A percentile compares a stretch with the other conserved stretches of the same genome.
These are phyloP conservation scores for Dunckerocampus dactyliophorus DNA, from an alignment of 2,113 vertebrate species.

Conservation along the genomic window DNA sequence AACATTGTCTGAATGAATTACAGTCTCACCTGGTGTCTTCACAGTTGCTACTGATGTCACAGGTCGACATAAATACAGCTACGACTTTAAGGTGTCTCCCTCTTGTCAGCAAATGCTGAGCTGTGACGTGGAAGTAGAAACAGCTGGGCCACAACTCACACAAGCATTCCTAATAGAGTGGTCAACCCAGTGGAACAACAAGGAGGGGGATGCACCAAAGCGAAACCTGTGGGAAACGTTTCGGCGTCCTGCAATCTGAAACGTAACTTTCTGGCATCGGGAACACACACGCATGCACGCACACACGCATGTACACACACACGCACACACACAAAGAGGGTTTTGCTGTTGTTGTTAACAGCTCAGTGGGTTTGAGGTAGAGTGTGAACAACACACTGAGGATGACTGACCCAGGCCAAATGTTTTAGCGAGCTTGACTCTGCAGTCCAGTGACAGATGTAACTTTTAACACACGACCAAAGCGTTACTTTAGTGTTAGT, in stretches of 20 bases:
- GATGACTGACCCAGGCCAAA: constrained; percentile 58
- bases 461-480: constrained; percentile 16
- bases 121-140: constrained; percentile 12
- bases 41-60: constrained; percentile 41
- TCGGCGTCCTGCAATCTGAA: background rate
- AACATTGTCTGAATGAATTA: background rate
- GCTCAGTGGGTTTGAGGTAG: constrained; percentile 53
- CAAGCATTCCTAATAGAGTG: constrained; percentile 23
- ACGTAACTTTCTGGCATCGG: background rate
- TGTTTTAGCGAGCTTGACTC: constrained; percentile 55
- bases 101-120: constrained; percentile 17
- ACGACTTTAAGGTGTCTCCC: constrained; percentile 27
- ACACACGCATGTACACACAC: constrained; percentile 2
- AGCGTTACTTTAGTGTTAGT: constrained; percentile 12
- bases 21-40: constrained; percentile 33
- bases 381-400: constrained; percentile 65
- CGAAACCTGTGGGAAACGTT: constrained; percentile 17
- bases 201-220: constrained; percentile 23
- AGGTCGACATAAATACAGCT: constrained; percentile 20
- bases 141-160: constrained; percentile 42
- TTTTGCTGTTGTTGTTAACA: constrained; percentile 49
- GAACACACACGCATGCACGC: constrained; percentile 9
- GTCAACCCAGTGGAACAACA: constrained; percentile 31
- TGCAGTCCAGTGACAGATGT: constrained; percentile 56
- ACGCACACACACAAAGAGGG: constrained; percentile 1